These are phyloP conservation scores for Perca fluviatilis DNA, from an alignment of 2,113 vertebrate genomes.

Conservation along the genomic window DNA sequence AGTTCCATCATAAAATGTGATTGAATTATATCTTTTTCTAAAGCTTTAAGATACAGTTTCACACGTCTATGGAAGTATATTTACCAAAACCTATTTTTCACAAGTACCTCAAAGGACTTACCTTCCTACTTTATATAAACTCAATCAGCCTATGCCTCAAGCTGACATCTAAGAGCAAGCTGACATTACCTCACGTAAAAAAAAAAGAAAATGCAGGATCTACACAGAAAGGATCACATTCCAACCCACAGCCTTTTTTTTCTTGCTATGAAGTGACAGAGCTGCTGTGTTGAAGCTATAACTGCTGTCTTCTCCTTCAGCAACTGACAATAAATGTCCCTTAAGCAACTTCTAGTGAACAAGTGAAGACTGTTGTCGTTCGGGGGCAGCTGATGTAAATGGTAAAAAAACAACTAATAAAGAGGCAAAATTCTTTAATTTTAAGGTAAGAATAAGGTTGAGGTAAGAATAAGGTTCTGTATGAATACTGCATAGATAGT, in stretches of 20 bases:
- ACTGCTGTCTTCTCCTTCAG: background rate
- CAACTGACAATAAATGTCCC: background rate
- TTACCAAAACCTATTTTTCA: background rate
- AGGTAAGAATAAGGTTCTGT: no score
- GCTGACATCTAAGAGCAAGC: no score
- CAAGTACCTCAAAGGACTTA: background rate
- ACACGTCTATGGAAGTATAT: background rate
- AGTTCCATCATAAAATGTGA: background rate
- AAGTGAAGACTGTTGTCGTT: slow-evolving; percentile 3
- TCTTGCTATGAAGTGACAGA: background rate
- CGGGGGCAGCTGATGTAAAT: background rate
- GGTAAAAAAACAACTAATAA: background rate
- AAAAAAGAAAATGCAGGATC: background rate
- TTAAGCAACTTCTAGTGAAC: background rate
- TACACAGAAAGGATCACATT: background rate
- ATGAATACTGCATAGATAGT: background rate
- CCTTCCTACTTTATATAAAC: background rate
- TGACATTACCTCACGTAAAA: background rate
- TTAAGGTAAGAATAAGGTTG: no score
- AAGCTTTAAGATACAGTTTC: background rate
- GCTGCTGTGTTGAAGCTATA: background rate
- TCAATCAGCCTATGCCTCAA: background rate
- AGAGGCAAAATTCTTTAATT: background rate
- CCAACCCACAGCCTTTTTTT: background rate
- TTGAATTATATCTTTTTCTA: no score